Evolutionary conservation across 2,113 vertebrate genomes (phyloP).

Genomic region (Telmatochromis sp.): DNA sequence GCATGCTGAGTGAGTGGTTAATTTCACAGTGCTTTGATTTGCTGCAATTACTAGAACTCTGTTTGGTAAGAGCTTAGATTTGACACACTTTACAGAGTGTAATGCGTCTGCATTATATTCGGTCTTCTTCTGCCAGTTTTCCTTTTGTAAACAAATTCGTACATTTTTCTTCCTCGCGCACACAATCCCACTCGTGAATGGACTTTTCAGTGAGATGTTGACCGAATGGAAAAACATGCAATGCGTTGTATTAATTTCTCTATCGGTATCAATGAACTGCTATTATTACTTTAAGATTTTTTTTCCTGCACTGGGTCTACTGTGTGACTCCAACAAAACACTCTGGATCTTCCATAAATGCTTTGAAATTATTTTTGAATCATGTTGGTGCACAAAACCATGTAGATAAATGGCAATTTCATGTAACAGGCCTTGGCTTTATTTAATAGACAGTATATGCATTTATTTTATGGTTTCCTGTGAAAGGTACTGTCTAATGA

Average conservation of each 20-base stretch:
- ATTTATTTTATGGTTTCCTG: constrained; percentile 31
- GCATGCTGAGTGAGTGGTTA: constrained; percentile 60
- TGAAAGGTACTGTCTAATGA: constrained; percentile 5
- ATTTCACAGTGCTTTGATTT: constrained; percentile 64
- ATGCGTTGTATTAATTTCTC: constrained; percentile 38
- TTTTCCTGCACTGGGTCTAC: constrained; percentile 41
- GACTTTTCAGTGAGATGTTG: constrained; percentile 24
- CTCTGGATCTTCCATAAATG: constrained; percentile 47
- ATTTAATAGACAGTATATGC: constrained; percentile 11
- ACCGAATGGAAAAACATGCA: constrained; percentile 26
- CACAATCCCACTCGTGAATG: neutral
- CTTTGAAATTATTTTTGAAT: constrained; percentile 12
- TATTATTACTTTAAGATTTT: constrained; percentile 7
- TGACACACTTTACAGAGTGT: constrained; percentile 53
- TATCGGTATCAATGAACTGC: constrained; percentile 35
- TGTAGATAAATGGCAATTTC: constrained; percentile 36
- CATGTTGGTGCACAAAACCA: constrained; percentile 18
- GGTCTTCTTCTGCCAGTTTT: constrained; percentile 31
- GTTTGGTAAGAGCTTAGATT: constrained; percentile 53
- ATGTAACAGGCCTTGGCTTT: constrained; percentile 10
- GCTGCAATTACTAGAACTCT: constrained; percentile 50
- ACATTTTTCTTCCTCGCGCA: constrained; percentile 4
- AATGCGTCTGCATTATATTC: constrained; percentile 47
- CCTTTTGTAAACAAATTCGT: constrained; percentile 26
- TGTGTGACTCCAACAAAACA: constrained; percentile 34